Evolutionary conservation across 1,140 invertebrate species (phyloP), one percentile per base, ranked within the genome.

Genomic region (Metaphire vulgaris): DNA sequence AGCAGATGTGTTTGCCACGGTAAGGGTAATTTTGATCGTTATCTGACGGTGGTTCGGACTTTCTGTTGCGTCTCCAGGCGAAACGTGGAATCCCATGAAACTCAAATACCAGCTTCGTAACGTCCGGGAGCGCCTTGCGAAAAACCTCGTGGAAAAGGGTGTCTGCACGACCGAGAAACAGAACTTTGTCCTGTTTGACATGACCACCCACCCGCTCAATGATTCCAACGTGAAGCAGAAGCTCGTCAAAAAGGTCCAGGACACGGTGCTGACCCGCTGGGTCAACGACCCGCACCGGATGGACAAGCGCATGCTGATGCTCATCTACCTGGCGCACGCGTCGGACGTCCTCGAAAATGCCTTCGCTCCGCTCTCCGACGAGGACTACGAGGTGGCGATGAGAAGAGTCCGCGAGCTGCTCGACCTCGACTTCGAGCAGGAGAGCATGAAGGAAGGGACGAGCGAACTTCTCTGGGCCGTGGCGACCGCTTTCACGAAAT

Each of bases 121-220:
- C 90, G 97, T 99, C 0, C 90, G 98, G 79, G 98, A 99, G 89
- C 90, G 98, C 83, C 89, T 99, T 82, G 98, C 98, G 15, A 99
- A 99, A 87, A 99, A 99, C 89, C 89, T 99, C 81, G 97, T 99
- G 28, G 98, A 99, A 86, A 99, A 99, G 88, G 97, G 98, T 79
- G 96, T 99, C n/a, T 89, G 99, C 77, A 98, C 97, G 69, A 99
- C 98, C 73, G 98, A 99, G 87, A 99, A 99, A 89, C 97, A 99
- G 88, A 99, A 99, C 88, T 99, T 99, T 88, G 88, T 99, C 79
- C 88, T 99, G 29, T 99, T 99, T 88, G 98, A 99, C 89, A 99
- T 99, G 97, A 99, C 98, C 32, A 99, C 97, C 80, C 98, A 99
- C 90, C 98, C 98, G 56, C 89, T 99, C 65, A 96, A 93, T 73